Percentiles rank a stretch among this genome's conserved stretches.
These are phyloP conservation scores for Erebia palarica DNA, from an alignment of 2,888 invertebrate species.

Conservation along the genomic window DNA sequence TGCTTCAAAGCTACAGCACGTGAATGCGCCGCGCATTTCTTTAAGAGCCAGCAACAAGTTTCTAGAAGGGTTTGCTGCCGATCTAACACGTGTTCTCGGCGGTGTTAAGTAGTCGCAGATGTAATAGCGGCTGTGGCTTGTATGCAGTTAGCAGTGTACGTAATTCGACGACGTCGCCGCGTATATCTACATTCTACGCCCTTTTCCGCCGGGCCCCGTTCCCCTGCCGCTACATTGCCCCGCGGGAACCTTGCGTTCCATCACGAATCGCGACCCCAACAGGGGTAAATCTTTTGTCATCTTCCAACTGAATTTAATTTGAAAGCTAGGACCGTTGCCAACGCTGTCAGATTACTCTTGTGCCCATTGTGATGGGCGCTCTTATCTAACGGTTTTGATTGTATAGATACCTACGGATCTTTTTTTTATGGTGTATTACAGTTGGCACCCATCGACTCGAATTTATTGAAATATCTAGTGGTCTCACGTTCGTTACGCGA, in stretches of 20 bases:
- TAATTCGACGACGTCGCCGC: slow-evolving; percentile 28
- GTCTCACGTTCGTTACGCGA: slow-evolving; percentile 32
- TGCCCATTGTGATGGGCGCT: slow-evolving; percentile 32
- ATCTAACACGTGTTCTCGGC: slow-evolving; percentile 39
- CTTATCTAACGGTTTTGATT: slow-evolving; percentile 40
- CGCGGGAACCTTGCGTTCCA: slow-evolving; percentile 40
- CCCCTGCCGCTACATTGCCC: slow-evolving; percentile 24
- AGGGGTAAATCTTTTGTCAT: slow-evolving; percentile 44
- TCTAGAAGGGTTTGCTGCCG: slow-evolving; percentile 28
- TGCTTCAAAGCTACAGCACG: slow-evolving; percentile 8
- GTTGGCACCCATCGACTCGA: slow-evolving; percentile 20
- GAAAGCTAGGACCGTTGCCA: slow-evolving; percentile 41
- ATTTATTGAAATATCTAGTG: slow-evolving; percentile 34
- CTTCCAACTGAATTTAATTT: slow-evolving; percentile 41
- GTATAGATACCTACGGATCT: slow-evolving; percentile 30
- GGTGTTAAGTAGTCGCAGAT: slow-evolving; percentile 41
- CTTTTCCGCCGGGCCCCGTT: slow-evolving; percentile 35
- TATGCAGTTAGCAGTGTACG: slow-evolving; percentile 1
- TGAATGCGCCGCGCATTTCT: slow-evolving; percentile 29
- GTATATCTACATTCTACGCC: slow-evolving; percentile 31
- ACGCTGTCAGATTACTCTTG: slow-evolving; percentile 35
- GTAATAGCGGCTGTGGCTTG: slow-evolving; percentile 41
- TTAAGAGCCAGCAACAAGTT: slow-evolving; percentile 35
- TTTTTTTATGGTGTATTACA: slow-evolving; percentile 22
- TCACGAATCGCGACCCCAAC: slow-evolving; percentile 43